Evolutionary conservation across 2,113 vertebrate species (phyloP).

Genomic region (Phoenicopterus ruber): DNA sequence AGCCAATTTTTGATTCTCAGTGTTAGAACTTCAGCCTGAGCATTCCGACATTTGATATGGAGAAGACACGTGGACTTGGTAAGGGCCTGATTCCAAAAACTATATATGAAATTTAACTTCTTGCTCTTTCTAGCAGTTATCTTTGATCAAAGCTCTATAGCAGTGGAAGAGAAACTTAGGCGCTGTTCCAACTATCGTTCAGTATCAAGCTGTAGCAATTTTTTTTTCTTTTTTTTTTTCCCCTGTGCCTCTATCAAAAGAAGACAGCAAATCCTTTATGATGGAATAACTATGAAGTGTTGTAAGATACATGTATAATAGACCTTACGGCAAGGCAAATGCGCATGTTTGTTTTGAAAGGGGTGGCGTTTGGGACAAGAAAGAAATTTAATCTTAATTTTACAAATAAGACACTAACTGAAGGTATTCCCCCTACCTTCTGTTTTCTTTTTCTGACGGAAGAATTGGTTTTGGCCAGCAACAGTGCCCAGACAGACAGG

Average conservation of each 20-base stretch:
- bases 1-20: background rate
- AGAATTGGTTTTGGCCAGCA: background rate
- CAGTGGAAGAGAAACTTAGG: background rate
- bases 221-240: background rate
- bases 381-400: background rate
- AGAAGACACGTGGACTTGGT: background rate
- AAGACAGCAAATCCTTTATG: background rate
- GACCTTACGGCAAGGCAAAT: background rate
- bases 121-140: background rate
- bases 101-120: background rate
- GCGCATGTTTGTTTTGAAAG: background rate
- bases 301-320: background rate
- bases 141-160: background rate
- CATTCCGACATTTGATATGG: background rate
- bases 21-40: background rate
- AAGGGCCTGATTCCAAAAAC: background rate
- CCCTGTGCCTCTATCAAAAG: background rate
- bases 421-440: background rate
- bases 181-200: rapidly evolving
- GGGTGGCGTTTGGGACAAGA: background rate
- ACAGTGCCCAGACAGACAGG: no score
- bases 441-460: background rate
- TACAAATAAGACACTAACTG: background rate
- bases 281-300: background rate
- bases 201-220: background rate